Evolutionary conservation across 2,888 invertebrate genomes (phyloP).

Genomic region (Morinoia aosen): DNA sequence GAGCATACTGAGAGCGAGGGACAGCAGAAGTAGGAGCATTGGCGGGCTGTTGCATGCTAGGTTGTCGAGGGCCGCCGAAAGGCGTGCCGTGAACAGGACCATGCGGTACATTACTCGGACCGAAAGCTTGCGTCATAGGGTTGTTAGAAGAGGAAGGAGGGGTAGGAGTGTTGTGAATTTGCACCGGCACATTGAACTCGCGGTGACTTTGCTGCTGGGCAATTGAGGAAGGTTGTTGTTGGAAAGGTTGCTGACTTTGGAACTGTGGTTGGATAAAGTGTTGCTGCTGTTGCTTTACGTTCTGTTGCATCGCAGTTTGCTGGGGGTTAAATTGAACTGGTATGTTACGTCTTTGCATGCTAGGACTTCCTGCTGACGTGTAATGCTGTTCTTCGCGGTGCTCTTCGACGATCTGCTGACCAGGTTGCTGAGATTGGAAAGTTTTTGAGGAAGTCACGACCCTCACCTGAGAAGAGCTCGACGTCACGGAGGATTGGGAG

Average conservation of each 20-base stretch:
- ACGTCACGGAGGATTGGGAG: not conserved
- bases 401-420: not conserved
- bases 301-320: not conserved
- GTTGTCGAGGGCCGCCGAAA: slow-evolving; percentile 1
- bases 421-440: slow-evolving; percentile 26
- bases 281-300: not conserved
- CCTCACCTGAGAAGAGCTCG: slow-evolving; percentile 47
- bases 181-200: slow-evolving; percentile 49
- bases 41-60: not conserved
- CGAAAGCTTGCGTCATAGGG: not conserved
- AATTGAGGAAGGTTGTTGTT: not conserved
- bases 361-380: slow-evolving; percentile 12
- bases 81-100: slow-evolving; percentile 42
- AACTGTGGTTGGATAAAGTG: slow-evolving; percentile 10
- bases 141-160: slow-evolving; percentile 33
- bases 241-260: slow-evolving; percentile 6
- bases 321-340: slow-evolving; percentile 32
- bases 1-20: not conserved
- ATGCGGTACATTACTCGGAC: not conserved
- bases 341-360: slow-evolving; percentile 49
- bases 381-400: slow-evolving; percentile 29
- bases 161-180: slow-evolving; percentile 38
- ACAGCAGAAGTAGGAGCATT: slow-evolving; percentile 30
- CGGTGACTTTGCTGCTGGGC: slow-evolving; percentile 8
- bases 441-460: slow-evolving; percentile 25